Percentiles rank a stretch among this genome's conserved stretches.
These are phyloP conservation scores for Phalacrocorax aristotelis DNA, from an alignment of 2,113 vertebrate species.

Conservation along the genomic window DNA sequence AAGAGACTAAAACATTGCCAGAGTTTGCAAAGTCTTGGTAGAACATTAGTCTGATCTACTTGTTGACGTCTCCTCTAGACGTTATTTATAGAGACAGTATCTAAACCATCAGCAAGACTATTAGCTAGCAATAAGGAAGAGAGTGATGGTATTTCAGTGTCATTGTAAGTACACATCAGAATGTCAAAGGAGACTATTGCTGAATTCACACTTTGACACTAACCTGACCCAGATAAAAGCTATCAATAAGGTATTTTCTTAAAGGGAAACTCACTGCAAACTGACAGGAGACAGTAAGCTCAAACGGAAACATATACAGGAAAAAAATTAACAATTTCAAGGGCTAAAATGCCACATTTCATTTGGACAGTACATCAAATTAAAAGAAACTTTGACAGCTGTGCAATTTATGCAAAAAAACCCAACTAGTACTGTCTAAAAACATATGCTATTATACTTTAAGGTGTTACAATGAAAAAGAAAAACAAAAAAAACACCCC, in stretches of 20 bases:
- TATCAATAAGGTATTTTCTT: neutral
- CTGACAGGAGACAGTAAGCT: neutral
- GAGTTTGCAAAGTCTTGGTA: neutral
- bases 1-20: neutral
- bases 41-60: neutral
- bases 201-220: neutral
- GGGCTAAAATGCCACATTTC: neutral
- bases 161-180: neutral
- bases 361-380: neutral
- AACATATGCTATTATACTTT: neutral
- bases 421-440: neutral
- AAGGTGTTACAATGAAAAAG: neutral
- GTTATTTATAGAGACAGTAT: neutral
- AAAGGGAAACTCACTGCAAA: neutral
- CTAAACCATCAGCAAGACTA: neutral
- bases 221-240: neutral
- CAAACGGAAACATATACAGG: neutral
- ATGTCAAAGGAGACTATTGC: neutral
- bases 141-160: neutral
- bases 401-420: neutral
- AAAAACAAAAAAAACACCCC: neutral
- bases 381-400: neutral
- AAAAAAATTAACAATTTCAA: neutral
- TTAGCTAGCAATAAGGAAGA: neutral
- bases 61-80: neutral